Conservation (phyloP, 2,888 invertebrate genomes). For the Incurvaria masculella region DNA sequence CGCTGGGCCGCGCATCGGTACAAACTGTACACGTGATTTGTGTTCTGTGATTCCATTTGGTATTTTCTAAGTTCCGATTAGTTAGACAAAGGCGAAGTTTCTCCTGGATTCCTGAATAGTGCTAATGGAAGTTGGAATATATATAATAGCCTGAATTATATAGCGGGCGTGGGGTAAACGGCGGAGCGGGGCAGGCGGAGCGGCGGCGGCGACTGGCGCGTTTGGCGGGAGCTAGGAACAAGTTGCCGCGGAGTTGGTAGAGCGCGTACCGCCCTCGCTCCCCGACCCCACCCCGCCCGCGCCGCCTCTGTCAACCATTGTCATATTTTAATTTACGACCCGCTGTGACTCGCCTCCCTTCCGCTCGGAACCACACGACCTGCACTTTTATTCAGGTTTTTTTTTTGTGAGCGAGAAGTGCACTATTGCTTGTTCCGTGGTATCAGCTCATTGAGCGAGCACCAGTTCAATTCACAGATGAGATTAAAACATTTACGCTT, state of each 20-base stretch:
- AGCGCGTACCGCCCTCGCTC: constrained; percentile 19
- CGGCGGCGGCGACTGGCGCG: constrained; percentile 21
- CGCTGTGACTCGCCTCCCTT: too few relatives aligned
- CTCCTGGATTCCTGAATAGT: not conserved
- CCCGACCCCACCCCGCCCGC: constrained; percentile 1
- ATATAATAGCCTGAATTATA: constrained; percentile 33
- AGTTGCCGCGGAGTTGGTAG: constrained; percentile 30
- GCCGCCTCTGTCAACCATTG: constrained; percentile 1
- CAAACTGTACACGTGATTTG: too few relatives aligned
- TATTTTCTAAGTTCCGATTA: not conserved
- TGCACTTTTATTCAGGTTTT: too few relatives aligned
- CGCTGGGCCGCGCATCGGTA: too few relatives aligned
- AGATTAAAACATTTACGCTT: too few relatives aligned
- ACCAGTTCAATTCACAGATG: too few relatives aligned
- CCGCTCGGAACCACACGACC: too few relatives aligned
- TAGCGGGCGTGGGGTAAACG: constrained; percentile 16
- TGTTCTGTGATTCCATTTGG: too few relatives aligned
- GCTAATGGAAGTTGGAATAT: not conserved
- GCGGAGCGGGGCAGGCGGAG: constrained; percentile 21
- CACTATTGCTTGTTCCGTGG: too few relatives aligned
- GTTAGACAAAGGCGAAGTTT: not conserved
- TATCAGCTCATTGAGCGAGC: too few relatives aligned
- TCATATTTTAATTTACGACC: not conserved
- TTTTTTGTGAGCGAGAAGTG: too few relatives aligned
- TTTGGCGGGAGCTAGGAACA: too few relatives aligned